Conservation (phyloP, 1,140 invertebrate genomes). For the Drosophila navojoa region DNA sequence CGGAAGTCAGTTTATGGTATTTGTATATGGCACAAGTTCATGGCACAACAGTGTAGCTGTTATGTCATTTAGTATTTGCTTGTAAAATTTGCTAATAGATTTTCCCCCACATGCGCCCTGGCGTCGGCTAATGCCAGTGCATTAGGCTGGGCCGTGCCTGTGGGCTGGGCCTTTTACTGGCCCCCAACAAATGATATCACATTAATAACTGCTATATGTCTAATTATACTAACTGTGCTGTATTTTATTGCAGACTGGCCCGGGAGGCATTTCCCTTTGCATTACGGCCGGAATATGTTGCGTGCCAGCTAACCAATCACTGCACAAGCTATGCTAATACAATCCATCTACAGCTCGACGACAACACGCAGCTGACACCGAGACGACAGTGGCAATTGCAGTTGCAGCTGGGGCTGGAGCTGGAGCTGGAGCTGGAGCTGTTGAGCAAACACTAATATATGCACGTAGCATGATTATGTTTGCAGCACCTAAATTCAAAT, state of each 20-base stretch:
- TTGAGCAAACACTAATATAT: neutral
- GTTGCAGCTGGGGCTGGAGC: too few relatives aligned
- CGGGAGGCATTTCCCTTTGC: constrained; percentile 21
- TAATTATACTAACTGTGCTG: constrained; percentile 9
- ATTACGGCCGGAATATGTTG: constrained; percentile 1
- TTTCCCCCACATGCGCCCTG: constrained; percentile 45
- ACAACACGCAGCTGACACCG: neutral
- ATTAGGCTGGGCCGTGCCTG: neutral
- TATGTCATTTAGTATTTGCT: constrained; percentile 71
- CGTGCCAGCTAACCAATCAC: neutral
- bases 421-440: too few relatives aligned
- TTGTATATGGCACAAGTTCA: constrained; percentile 49
- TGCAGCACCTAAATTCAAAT: constrained; percentile 4
- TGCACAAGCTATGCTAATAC: neutral
- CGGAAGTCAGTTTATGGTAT: constrained; percentile 73
- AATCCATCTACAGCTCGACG: neutral
- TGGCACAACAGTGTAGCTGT: constrained; percentile 14
- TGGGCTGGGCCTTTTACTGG: constrained; percentile 48
- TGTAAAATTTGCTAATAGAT: constrained; percentile 78
- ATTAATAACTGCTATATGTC: constrained; percentile 47
- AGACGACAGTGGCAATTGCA: too few relatives aligned
- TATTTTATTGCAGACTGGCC: constrained; percentile 13
- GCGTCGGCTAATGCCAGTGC: constrained; percentile 14
- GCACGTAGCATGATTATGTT: neutral
- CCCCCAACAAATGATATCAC: constrained; percentile 67